Evolutionary conservation across 2,888 invertebrate genomes (phyloP), one percentile per base, ranked within the genome.

Genomic region (Thymelicus lineola): DNA sequence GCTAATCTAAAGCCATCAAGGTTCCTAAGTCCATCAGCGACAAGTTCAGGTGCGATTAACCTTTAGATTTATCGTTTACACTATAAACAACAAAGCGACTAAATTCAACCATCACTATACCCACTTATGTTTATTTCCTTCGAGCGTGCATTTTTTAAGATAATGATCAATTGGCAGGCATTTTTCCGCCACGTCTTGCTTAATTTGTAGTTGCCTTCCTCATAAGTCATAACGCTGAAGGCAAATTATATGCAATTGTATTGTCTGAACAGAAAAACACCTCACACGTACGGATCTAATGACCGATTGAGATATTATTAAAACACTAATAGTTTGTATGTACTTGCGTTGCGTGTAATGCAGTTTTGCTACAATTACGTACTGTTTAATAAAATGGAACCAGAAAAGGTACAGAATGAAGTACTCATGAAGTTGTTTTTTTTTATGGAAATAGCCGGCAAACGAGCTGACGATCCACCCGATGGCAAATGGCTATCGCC

Each of bases 141-240:
- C 66, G 65, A 70, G 73, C 72, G 42, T 66, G 71, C 75, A 80
- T 82, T 84, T 68, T 77, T 75, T 74, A 73, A 77, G 78, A 77
- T 86, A 83, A 85, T 81, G 75, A 81, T 75, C 77, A 76, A 80
- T 83, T 83, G 79, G 71, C 80, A 80, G 81, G 82, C 82, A 82
- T 81, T 88, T 87, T 88, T 85, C 80, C 80, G 79, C 75, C 79
- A 79, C 79, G 75, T 28, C 55, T 66, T 66, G 50, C 65, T 72
- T 77, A 75, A 76, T 80, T 74, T 75, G 74, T 76, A 60, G 60
- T 62, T 75, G 72, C 71, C 74, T 75, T 75, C 74, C 77, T 74
- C 60, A 68, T 72, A 71, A 58, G 71, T 50, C 62, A 48, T 66
- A 66, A 63, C 48, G 57, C 50, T 68, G 62, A 57, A 63, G 36